Conservation (phyloP, 1,140 invertebrate species). For the Heliconius melpomene region DNA sequence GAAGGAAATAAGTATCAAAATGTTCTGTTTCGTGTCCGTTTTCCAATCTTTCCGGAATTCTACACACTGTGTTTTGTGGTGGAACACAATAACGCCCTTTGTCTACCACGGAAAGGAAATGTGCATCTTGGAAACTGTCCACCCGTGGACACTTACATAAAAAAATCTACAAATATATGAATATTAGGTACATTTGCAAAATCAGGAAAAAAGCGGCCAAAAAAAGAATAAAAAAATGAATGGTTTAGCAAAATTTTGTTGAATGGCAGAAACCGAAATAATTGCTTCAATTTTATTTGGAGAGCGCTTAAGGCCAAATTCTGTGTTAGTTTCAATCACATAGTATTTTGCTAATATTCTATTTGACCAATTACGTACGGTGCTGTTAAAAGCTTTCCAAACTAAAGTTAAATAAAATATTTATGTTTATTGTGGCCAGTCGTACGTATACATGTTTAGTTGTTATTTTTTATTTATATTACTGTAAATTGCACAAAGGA, state of each 20-base stretch:
- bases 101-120: too few relatives aligned
- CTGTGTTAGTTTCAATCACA: conserved; percentile 11
- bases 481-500: neutral
- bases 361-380: neutral
- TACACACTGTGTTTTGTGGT: too few relatives aligned
- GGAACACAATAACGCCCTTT: too few relatives aligned
- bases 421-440: too few relatives aligned
- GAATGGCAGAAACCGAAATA: neutral
- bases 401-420: neutral
- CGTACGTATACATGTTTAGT: too few relatives aligned
- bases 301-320: neutral
- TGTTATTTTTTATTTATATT: neutral
- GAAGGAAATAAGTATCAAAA: too few relatives aligned
- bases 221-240: neutral
- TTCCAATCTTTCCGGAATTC: too few relatives aligned
- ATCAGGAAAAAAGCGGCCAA: neutral
- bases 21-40: too few relatives aligned
- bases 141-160: too few relatives aligned
- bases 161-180: too few relatives aligned
- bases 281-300: neutral
- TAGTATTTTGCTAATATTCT: conserved; percentile 3
- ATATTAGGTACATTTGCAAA: too few relatives aligned
- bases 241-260: neutral
- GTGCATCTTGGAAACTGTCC: too few relatives aligned
- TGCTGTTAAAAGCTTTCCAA: neutral